Evolutionary conservation across 2,797 vertebrate species (phyloP).

Genomic region (Melanotaenia nigrans): DNA sequence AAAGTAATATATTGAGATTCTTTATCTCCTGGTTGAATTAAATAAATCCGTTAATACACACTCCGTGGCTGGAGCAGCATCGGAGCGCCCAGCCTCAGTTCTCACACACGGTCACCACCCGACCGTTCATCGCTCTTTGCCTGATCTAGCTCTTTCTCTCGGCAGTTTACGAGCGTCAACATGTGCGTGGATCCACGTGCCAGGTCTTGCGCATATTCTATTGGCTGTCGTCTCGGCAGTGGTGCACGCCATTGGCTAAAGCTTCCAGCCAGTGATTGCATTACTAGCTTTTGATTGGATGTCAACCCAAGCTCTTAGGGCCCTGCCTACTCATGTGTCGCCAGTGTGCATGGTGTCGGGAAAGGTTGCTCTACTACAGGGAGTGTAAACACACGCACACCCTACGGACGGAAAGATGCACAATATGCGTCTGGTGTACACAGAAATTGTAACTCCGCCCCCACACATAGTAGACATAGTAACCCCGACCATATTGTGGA

Average conservation of each 20-base stretch:
- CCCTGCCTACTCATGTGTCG: conserved; percentile 74
- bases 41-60: conserved; percentile 37
- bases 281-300: conserved; percentile 68
- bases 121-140: conserved; percentile 59
- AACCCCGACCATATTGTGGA: conserved; percentile 8
- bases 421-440: conserved; percentile 26
- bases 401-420: conserved; percentile 13
- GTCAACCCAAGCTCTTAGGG: conserved; percentile 26
- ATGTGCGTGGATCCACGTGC: conserved; percentile 86
- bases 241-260: conserved; percentile 66
- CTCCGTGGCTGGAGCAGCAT: conserved; percentile 56
- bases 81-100: conserved; percentile 46
- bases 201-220: conserved; percentile 67
- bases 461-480: conserved; percentile 6
- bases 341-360: conserved; percentile 64
- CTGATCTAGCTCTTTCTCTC: conserved; percentile 63
- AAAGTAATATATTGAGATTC: background rate
- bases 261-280: conserved; percentile 70
- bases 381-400: conserved; percentile 69
- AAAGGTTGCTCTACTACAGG: conserved; percentile 60
- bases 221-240: conserved; percentile 66
- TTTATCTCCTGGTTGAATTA: conserved; percentile 10
- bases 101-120: conserved; percentile 22
- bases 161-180: conserved; percentile 80
- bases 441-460: conserved; percentile 13